Conservation (phyloP, 2,888 invertebrate genomes). For the Oscheius onirici region DNA sequence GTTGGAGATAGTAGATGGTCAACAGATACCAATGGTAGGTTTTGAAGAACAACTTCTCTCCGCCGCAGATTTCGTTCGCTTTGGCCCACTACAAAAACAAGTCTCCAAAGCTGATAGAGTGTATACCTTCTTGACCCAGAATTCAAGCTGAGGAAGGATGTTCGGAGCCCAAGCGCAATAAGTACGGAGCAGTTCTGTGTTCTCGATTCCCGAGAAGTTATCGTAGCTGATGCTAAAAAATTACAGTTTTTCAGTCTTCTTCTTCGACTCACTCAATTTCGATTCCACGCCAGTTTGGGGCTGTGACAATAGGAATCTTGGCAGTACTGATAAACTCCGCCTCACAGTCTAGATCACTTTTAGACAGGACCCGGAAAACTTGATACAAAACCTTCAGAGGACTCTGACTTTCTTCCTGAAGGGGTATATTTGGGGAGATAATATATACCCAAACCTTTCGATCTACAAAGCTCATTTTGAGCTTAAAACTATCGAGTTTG, state of each 20-base stretch:
- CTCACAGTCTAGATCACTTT: background rate
- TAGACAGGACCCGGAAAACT: background rate
- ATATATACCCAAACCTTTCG: too few relatives aligned
- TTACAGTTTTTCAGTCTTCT: background rate
- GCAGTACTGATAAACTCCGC: background rate
- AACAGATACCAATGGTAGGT: background rate
- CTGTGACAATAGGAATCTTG: background rate
- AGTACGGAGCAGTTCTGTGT: background rate
- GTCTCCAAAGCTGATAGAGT: background rate
- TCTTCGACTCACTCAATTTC: conserved; percentile 7
- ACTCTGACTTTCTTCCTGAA: too few relatives aligned
- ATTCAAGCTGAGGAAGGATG: background rate
- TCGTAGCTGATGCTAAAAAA: background rate
- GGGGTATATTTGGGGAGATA: too few relatives aligned
- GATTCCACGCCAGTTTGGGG: background rate
- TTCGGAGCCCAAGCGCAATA: background rate
- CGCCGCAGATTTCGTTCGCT: background rate
- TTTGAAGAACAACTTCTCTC: background rate
- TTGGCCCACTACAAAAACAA: background rate
- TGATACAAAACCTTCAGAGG: background rate
- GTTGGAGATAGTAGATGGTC: conserved; percentile 2
- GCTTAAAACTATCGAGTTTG: too few relatives aligned
- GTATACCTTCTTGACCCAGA: background rate
- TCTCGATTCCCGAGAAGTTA: background rate
- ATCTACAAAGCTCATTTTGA: too few relatives aligned